Evolutionary conservation across 2,113 vertebrate genomes (phyloP).

Genomic region (Semnornis frantzii): DNA sequence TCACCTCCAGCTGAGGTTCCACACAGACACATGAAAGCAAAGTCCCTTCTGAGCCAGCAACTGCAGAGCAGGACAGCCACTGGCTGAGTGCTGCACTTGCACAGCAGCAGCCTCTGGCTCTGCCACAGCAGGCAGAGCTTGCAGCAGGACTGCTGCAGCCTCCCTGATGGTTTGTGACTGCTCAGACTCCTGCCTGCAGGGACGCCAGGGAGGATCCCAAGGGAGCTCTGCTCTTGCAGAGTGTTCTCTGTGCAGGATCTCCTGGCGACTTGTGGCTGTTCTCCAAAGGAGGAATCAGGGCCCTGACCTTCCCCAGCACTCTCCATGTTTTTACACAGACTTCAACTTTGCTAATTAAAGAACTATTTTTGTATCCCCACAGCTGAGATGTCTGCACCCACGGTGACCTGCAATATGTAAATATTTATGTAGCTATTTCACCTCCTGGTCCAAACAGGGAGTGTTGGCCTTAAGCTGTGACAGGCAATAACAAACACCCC

Average conservation of each 20-base stretch:
- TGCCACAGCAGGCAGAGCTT: not conserved
- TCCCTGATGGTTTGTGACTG: slow-evolving; percentile 2
- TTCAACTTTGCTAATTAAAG: slow-evolving; percentile 44
- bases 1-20: not conserved
- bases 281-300: slow-evolving; percentile 59
- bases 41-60: not conserved
- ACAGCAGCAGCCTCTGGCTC: not conserved
- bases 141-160: not conserved
- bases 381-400: not conserved
- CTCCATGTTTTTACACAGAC: slow-evolving; percentile 37
- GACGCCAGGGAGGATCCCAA: not conserved
- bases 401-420: not conserved
- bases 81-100: not conserved
- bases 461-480: not conserved
- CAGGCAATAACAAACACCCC: not conserved
- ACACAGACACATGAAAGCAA: not conserved
- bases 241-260: not conserved
- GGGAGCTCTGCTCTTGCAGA: not conserved
- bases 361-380: slow-evolving; percentile 51
- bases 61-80: not conserved
- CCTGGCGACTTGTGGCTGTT: slow-evolving; percentile 27
- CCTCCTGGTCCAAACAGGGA: not conserved
- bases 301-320: slow-evolving; percentile 17
- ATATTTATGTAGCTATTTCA: not conserved
- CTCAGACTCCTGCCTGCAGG: not conserved